A percentile compares a stretch with the other conserved stretches of the same genome.
phyloP scores from a whole-genome alignment of 2,113 vertebrate genomes.

The Pavo muticus region DNA sequence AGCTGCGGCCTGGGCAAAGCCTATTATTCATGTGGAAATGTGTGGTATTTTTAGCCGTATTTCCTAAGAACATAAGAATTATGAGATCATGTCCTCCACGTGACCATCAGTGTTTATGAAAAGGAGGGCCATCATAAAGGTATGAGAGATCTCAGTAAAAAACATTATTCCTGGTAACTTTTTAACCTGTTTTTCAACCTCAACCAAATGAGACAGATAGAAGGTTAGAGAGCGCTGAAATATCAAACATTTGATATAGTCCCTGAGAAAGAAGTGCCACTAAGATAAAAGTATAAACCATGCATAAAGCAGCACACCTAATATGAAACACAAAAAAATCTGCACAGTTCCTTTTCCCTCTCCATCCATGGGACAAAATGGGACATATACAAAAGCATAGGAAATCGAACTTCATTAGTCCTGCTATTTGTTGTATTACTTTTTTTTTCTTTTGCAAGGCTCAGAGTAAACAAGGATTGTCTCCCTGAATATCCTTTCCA shows the following conservation, averaged over 20 bases:
- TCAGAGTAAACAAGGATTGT: not conserved
- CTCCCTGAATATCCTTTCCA: not conserved
- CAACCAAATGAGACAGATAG: not conserved
- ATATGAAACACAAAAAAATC: not conserved
- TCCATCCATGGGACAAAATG: not conserved
- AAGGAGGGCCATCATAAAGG: not conserved
- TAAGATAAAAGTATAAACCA: not conserved
- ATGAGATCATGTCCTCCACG: not conserved
- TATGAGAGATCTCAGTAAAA: not conserved
- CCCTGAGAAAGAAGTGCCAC: not conserved
- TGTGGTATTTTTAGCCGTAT: slow-evolving; percentile 32
- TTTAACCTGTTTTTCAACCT: not conserved
- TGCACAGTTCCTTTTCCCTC: not conserved
- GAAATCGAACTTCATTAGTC: not conserved
- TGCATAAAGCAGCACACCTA: not conserved
- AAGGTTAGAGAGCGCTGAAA: not conserved
- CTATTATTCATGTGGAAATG: slow-evolving; percentile 23
- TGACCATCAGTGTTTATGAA: not conserved
- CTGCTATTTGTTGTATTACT: not conserved
- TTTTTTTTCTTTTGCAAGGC: not conserved
- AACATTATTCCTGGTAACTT: not conserved
- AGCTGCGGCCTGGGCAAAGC: slow-evolving; percentile 20
- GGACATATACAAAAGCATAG: not conserved
- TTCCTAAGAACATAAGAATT: slow-evolving; percentile 25
- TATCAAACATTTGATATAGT: not conserved